A percentile compares a stretch with the other conserved stretches of the same genome.
phyloP scores from a whole-genome alignment of 2,797 vertebrate genomes.

The Sebastes steindachneri region DNA sequence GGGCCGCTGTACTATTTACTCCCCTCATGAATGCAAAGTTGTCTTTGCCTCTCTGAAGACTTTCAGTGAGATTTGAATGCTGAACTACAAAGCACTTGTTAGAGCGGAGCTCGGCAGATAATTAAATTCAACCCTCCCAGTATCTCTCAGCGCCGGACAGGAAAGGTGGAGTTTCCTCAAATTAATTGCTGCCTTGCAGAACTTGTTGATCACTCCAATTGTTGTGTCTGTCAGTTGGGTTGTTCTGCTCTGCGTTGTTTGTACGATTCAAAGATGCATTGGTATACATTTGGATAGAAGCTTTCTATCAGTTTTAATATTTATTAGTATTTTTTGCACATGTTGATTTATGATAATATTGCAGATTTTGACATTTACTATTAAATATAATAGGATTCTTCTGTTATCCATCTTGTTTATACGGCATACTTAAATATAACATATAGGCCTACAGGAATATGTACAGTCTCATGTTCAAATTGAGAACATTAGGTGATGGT shows the following conservation, averaged over 20 bases:
- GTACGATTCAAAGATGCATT: not conserved
- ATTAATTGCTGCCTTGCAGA: constrained; percentile 48
- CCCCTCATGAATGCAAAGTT: constrained; percentile 82
- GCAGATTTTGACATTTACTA: not conserved
- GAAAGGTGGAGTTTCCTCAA: constrained; percentile 51
- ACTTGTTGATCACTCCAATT: constrained; percentile 45
- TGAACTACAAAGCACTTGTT: constrained; percentile 82
- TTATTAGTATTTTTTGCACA: not conserved
- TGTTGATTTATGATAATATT: not conserved
- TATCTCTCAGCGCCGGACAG: constrained; percentile 54
- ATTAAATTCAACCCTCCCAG: constrained; percentile 67
- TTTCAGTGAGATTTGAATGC: constrained; percentile 77
- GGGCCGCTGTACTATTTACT: constrained; percentile 72
- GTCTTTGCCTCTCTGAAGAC: constrained; percentile 76
- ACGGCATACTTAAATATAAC: not conserved
- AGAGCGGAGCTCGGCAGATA: constrained; percentile 71
- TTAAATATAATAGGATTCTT: not conserved
- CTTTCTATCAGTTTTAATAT: not conserved
- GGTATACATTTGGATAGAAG: not conserved
- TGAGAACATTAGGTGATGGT: not conserved
- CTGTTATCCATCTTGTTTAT: not conserved
- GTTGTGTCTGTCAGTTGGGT: constrained; percentile 9
- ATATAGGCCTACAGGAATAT: not conserved
- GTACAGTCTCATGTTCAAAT: not conserved
- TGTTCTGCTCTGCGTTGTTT: constrained; percentile 8